A percentile compares a stretch with the other conserved stretches of the same genome.
Conservation (phyloP, 2,888 invertebrate genomes). For the Leptinotarsa tumamoca region DNA sequence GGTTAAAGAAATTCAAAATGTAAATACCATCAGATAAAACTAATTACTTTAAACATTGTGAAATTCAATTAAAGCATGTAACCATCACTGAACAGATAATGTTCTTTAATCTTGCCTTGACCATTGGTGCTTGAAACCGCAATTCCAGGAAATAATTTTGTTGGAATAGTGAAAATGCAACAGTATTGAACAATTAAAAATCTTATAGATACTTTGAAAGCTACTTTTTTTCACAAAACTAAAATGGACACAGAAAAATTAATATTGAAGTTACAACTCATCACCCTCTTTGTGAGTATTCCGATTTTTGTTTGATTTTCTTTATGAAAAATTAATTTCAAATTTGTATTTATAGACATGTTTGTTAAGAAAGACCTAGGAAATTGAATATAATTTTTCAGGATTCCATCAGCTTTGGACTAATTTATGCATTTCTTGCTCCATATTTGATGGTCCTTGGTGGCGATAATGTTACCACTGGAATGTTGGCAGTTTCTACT, state of each 20-base stretch:
- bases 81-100: constrained; percentile 14
- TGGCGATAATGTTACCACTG: constrained; percentile 44
- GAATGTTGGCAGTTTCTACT: constrained; percentile 44
- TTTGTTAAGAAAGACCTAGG: too few species aligned
- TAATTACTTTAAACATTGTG: constrained; percentile 14
- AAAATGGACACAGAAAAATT: constrained; percentile 30
- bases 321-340: constrained; percentile 10
- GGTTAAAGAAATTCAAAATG: neutral
- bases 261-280: constrained; percentile 42
- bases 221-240: neutral
- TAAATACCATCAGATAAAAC: neutral
- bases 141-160: constrained; percentile 8
- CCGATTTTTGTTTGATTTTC: neutral
- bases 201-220: too few species aligned
- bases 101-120: constrained; percentile 14
- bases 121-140: constrained; percentile 26
- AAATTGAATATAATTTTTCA: constrained; percentile 28
- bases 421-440: constrained; percentile 50
- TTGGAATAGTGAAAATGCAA: constrained; percentile 3
- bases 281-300: constrained; percentile 45
- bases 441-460: constrained; percentile 49
- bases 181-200: neutral
- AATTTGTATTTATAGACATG: neutral
- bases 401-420: constrained; percentile 50
- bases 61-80: constrained; percentile 11